These are phyloP conservation scores for Buphagus erythrorhynchus DNA, from an alignment of 2,797 vertebrate genomes.

Conservation along the genomic window DNA sequence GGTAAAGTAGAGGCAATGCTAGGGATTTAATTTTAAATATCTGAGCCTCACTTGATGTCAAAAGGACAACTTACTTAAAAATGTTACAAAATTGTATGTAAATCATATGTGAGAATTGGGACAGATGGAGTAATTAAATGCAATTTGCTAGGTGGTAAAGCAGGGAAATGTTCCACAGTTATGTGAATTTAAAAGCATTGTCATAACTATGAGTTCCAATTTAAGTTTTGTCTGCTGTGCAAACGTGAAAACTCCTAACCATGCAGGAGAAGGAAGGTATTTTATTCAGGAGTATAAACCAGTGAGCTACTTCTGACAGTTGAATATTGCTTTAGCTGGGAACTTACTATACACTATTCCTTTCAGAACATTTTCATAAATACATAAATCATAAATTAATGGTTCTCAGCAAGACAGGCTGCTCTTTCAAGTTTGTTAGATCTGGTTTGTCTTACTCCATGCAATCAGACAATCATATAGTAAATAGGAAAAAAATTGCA, in stretches of 20 bases:
- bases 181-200: neutral
- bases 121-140: neutral
- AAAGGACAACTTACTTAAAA: neutral
- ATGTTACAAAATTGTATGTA: neutral
- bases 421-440: neutral
- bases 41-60: neutral
- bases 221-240: neutral
- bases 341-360: neutral
- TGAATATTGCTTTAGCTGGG: neutral
- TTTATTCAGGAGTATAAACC: neutral
- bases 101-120: neutral
- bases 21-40: neutral
- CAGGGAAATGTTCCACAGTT: neutral
- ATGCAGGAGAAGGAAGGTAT: neutral
- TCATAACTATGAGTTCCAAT: neutral
- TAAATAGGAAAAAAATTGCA: neutral
- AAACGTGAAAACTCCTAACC: neutral
- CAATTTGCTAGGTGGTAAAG: neutral
- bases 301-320: neutral
- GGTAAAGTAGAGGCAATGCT: neutral
- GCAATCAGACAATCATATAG: neutral
- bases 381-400: neutral
- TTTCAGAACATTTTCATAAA: conserved; percentile 2
- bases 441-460: neutral
- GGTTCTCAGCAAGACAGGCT: neutral